Percentiles rank a stretch among this genome's conserved stretches.
These are phyloP conservation scores for Metellina segmentata DNA, from an alignment of 2,888 invertebrate genomes.

Conservation along the genomic window DNA sequence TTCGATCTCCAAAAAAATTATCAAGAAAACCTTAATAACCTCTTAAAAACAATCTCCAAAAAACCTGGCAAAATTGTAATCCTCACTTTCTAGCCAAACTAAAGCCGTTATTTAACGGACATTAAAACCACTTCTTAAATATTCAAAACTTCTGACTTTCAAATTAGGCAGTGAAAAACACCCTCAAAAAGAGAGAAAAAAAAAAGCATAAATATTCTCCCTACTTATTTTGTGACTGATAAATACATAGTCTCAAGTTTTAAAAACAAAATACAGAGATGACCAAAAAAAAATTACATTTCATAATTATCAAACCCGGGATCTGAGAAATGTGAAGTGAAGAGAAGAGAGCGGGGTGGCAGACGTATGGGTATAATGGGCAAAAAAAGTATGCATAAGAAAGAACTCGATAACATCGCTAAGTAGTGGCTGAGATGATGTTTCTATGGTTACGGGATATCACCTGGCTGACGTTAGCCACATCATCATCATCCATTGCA, in stretches of 20 bases:
- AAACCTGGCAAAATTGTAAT: not conserved
- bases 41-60: not conserved
- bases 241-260: constrained; percentile 2
- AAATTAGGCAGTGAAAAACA: constrained; percentile 1
- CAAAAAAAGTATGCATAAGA: constrained; percentile 1
- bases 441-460: constrained; percentile 61
- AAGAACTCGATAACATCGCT: constrained; percentile 51
- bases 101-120: not conserved
- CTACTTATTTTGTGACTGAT: not conserved
- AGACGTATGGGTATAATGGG: not conserved
- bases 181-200: not conserved
- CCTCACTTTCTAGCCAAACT: not conserved
- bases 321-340: not conserved
- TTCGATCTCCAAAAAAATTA: no score
- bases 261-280: constrained; percentile 4
- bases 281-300: constrained; percentile 15
- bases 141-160: constrained; percentile 57
- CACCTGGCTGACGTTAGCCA: constrained; percentile 59
- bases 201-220: not conserved
- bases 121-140: constrained; percentile 16
- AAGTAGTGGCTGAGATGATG: constrained; percentile 59
- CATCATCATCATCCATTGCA: constrained; percentile 23
- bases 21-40: not conserved
- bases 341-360: not conserved
- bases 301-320: constrained; percentile 34